Conservation (phyloP, 1,140 invertebrate genomes). For the Drosophila sturtevanti region DNA sequence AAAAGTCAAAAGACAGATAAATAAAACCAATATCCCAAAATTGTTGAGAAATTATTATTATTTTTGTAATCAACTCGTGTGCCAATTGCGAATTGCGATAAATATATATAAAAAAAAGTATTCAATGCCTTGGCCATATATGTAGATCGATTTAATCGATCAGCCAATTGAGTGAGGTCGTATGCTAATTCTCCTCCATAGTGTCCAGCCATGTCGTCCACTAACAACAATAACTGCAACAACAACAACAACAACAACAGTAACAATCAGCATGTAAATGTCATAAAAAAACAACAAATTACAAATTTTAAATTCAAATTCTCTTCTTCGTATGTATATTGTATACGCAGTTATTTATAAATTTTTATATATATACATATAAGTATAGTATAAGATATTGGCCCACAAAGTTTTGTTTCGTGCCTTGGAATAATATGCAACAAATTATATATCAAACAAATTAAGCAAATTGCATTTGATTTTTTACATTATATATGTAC, state of each 20-base stretch:
- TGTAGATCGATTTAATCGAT: constrained; percentile 3
- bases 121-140: constrained; percentile 77
- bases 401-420: not conserved
- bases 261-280: constrained; percentile 1
- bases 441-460: constrained; percentile 3
- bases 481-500: too few relatives aligned
- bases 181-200: constrained; percentile 6
- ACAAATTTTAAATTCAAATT: not conserved
- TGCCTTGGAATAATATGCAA: not conserved
- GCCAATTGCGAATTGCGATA: constrained; percentile 4
- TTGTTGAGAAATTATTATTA: constrained; percentile 31
- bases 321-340: not conserved
- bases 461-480: not conserved
- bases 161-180: constrained; percentile 21
- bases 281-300: not conserved
- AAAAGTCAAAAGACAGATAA: constrained; percentile 6
- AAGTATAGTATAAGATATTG: not conserved
- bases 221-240: not conserved
- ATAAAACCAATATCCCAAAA: constrained; percentile 19
- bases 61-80: constrained; percentile 63
- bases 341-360: not conserved
- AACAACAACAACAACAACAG: not conserved
- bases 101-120: constrained; percentile 34
- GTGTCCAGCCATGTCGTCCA: not conserved
- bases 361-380: not conserved